Base-by-base conservation (phyloP, 2,797 vertebrate genomes). In the Lagocephalus sceleratus region DNA sequence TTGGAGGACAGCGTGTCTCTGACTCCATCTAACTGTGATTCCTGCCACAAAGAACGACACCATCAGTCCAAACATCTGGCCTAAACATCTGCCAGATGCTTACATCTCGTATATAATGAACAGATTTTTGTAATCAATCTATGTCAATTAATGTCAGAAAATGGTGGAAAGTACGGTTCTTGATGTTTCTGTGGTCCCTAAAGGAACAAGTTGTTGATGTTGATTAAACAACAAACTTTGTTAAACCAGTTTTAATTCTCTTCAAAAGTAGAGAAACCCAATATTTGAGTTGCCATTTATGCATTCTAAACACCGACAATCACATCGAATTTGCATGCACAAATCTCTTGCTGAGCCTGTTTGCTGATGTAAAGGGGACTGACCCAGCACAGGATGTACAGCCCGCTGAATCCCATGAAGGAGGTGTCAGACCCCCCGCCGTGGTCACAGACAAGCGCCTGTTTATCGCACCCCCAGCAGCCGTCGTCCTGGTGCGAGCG, bases 321-420 rank as follows among this genome's bases (percentile, higher is more conserved):
- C 32, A 35, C 3, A 14, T 14, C 32, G 5, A 3, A 35, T 35
- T 35, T 35, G 32, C 32, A 35, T 35, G 12, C 5, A n/a, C n/a
- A 14, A 35, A 14, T 5, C 32, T 35, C 32, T 3, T 14, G 11
- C 32, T 35, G 32, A 35, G 3, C 11, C 0, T 46, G 14, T 16
- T 23, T 23, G 6, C 17, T 19, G 19, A 19, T 10, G 17, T n/a
- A 42, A 42, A 6, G 1, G 21, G 35, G 29, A 45, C 78, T 46
- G 48, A 87, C 87, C 82, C 64, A 63, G 62, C 84, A 91, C 50
- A 88, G 41, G 68, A 91, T 87, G 64, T 92, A 92, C 0, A 88
- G 90, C 3, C 90, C 90, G 1, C 51, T 84, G 77, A 91, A 91
- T 75, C 81, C 89, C 41, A 87, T 1, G 19, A 54, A 61, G 9